Percentiles rank a stretch among this genome's conserved stretches.
These are phyloP conservation scores for Motacilla alba DNA, from an alignment of 2,113 vertebrate genomes.

Conservation along the genomic window DNA sequence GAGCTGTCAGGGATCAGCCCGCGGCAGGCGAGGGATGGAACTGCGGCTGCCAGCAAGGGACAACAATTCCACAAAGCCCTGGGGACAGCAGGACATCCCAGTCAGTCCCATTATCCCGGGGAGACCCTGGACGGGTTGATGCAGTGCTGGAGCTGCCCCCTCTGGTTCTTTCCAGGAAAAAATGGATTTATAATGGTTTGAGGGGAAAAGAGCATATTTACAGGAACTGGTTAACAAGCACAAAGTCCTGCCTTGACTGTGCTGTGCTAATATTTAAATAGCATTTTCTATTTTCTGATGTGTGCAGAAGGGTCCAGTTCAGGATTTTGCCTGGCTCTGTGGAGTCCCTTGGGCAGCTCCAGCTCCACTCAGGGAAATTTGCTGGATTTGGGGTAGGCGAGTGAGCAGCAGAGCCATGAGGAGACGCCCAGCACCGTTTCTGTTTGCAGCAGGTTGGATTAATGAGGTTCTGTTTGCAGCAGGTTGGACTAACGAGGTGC, in stretches of 20 bases:
- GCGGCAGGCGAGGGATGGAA: background rate
- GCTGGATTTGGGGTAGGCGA: background rate
- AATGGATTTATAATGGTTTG: background rate
- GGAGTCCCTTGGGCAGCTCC: background rate
- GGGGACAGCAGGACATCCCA: background rate
- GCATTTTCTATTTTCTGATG: background rate
- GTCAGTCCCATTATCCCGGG: fast-evolving
- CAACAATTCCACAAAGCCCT: background rate
- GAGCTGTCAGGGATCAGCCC: background rate
- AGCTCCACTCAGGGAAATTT: background rate
- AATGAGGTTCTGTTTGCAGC: background rate
- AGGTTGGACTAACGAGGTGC: background rate
- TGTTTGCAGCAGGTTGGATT: background rate
- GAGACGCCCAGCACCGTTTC: fast-evolving
- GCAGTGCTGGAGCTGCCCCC: background rate
- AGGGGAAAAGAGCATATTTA: background rate
- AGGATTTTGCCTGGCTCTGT: background rate
- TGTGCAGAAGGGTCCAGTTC: background rate
- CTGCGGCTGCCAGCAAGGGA: fast-evolving
- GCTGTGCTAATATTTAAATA: background rate
- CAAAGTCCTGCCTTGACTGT: background rate
- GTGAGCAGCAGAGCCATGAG: fast-evolving
- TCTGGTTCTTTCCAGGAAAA: background rate
- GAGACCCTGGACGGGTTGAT: background rate
- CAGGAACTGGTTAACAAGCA: background rate